phyloP scores from a whole-genome alignment of 2,888 invertebrate genomes.

The Anarsia innoxiella region DNA sequence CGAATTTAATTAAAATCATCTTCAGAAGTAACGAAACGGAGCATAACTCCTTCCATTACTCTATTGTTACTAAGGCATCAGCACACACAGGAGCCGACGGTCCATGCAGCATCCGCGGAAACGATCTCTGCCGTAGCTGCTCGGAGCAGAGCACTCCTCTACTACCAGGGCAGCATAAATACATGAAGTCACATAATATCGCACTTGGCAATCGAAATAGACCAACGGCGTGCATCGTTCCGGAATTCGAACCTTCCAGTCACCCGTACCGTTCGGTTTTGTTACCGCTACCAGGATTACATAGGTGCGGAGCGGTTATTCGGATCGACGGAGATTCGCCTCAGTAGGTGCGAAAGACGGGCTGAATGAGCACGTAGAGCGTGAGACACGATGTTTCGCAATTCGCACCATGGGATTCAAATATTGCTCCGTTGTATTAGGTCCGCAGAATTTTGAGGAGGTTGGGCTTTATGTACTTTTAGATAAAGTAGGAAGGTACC shows the following conservation, averaged over 20 bases:
- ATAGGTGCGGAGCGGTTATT: too few species aligned
- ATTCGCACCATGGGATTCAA: too few species aligned
- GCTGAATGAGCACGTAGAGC: too few species aligned
- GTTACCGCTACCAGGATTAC: not conserved
- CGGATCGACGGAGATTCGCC: too few species aligned
- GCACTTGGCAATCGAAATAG: not conserved
- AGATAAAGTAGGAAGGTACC: too few species aligned
- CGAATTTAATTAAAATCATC: too few species aligned
- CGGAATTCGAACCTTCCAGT: not conserved
- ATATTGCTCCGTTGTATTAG: too few species aligned
- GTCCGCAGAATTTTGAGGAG: too few species aligned
- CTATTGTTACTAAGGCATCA: slow-evolving; percentile 6
- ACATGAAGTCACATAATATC: too few species aligned
- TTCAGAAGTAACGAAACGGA: slow-evolving; percentile 7
- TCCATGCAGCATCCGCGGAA: slow-evolving; percentile 8
- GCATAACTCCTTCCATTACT: slow-evolving; percentile 1
- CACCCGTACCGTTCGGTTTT: not conserved
- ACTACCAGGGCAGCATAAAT: slow-evolving; percentile 2
- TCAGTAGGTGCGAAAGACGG: too few species aligned
- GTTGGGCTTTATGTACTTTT: too few species aligned
- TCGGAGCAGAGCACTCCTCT: not conserved
- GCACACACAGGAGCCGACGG: not conserved
- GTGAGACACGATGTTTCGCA: too few species aligned
- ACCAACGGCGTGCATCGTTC: not conserved
- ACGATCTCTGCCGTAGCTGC: slow-evolving; percentile 1